phyloP scores from a whole-genome alignment of 2,113 vertebrate species.

The Syngnathus scovelli region DNA sequence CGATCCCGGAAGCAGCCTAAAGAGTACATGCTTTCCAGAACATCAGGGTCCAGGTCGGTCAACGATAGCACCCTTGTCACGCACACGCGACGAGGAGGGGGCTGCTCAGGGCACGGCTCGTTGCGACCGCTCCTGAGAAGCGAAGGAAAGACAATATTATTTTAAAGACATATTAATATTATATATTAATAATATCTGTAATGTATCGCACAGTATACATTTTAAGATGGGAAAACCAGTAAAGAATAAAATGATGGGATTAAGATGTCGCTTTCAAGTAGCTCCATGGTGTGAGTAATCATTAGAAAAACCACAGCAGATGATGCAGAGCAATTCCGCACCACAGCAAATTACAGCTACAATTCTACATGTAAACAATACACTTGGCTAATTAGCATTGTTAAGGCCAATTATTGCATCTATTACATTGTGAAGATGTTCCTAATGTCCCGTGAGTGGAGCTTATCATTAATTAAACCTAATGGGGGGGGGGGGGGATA shows the following conservation, averaged over 20 bases:
- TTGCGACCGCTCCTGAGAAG: slow-evolving; percentile 74
- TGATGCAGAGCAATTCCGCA: background rate
- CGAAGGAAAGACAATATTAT: background rate
- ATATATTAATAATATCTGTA: no score
- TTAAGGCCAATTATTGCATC: background rate
- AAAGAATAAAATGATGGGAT: no score
- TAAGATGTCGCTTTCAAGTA: background rate
- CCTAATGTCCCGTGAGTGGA: background rate
- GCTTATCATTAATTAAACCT: background rate
- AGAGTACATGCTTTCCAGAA: slow-evolving; percentile 86
- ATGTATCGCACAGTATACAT: background rate
- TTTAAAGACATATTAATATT: background rate
- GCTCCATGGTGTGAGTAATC: background rate
- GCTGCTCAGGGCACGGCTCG: slow-evolving; percentile 80
- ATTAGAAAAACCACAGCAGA: background rate
- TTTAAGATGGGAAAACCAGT: background rate
- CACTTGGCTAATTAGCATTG: background rate
- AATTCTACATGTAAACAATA: background rate
- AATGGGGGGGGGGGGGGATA: background rate
- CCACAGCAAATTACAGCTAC: background rate
- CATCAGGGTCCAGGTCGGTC: slow-evolving; percentile 83
- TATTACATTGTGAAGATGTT: background rate
- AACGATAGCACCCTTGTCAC: slow-evolving; percentile 77
- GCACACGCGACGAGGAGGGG: slow-evolving; percentile 76
- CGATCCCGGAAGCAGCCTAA: slow-evolving; percentile 87